Evolutionary conservation across 2,797 vertebrate species (phyloP).

Genomic region (Trachurus trachurus): DNA sequence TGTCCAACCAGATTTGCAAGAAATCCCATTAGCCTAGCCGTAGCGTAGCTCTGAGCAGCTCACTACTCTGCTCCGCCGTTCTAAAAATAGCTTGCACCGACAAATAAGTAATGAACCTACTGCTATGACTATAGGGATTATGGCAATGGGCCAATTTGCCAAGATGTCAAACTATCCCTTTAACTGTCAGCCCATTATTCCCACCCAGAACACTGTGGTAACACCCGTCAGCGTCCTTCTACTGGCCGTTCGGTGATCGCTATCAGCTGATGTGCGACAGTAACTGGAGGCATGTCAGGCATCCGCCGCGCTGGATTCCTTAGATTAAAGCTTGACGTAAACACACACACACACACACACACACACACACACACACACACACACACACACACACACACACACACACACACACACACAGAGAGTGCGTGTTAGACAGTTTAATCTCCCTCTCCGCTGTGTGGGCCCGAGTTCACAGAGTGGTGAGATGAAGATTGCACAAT

Average conservation of each 20-base stretch:
- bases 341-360: slow-evolving; percentile 8
- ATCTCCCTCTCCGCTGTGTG: slow-evolving; percentile 10
- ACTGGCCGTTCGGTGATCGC: background rate
- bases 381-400: slow-evolving; percentile 8
- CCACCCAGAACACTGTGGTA: background rate
- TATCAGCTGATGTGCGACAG: slow-evolving; percentile 22
- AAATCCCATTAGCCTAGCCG: too few species aligned
- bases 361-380: slow-evolving; percentile 8
- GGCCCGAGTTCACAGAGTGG: slow-evolving; percentile 15
- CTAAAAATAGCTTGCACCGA: too few species aligned
- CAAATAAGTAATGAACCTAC: too few species aligned
- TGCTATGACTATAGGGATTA: too few species aligned
- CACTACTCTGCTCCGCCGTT: too few species aligned
- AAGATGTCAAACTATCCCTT: background rate
- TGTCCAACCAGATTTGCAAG: too few species aligned
- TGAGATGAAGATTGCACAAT: background rate
- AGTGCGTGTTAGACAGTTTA: slow-evolving; percentile 6
- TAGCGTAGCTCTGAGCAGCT: too few species aligned
- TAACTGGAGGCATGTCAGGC: slow-evolving; percentile 2
- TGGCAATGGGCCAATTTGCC: too few species aligned
- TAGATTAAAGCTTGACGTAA: slow-evolving; percentile 31
- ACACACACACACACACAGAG: slow-evolving; percentile 4
- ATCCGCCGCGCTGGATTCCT: slow-evolving; percentile 36
- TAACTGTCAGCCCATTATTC: background rate
- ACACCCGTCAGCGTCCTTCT: background rate